Conservation (phyloP, 2,888 invertebrate species). For the Ophion ellenae region DNA sequence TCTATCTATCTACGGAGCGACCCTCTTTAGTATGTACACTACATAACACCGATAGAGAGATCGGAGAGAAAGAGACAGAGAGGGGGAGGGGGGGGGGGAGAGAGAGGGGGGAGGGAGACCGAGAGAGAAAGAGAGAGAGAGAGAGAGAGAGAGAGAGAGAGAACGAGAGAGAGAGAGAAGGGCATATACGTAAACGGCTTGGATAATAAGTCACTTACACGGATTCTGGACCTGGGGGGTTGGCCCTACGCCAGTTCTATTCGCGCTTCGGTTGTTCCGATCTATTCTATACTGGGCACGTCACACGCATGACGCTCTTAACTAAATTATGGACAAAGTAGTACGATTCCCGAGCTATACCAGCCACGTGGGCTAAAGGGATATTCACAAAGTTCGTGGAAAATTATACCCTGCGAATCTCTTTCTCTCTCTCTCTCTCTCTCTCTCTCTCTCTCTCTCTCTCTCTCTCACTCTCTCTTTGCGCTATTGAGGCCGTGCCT, state of each 20-base stretch:
- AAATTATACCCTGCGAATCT: slow-evolving; percentile 40
- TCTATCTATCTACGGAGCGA: slow-evolving; percentile 52
- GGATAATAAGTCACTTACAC: slow-evolving; percentile 84
- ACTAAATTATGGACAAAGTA: slow-evolving; percentile 84
- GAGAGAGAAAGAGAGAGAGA: slow-evolving; percentile 22
- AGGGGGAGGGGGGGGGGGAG: too few relatives aligned
- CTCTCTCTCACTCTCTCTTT: background rate
- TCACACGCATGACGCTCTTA: slow-evolving; percentile 84
- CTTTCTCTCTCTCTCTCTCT: slow-evolving; percentile 8
- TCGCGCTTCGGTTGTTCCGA: slow-evolving; percentile 83
- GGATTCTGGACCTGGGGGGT: slow-evolving; percentile 80
- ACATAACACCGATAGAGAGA: slow-evolving; percentile 61
- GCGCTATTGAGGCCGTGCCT: slow-evolving; percentile 6
- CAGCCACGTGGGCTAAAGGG: slow-evolving; percentile 73
- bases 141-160: slow-evolving; percentile 13
- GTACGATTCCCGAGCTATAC: slow-evolving; percentile 77
- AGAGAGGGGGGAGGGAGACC: too few relatives aligned
- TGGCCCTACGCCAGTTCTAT: slow-evolving; percentile 83
- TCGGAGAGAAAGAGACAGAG: slow-evolving; percentile 43
- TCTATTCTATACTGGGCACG: slow-evolving; percentile 82
- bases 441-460: slow-evolving; percentile 11
- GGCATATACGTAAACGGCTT: slow-evolving; percentile 79
- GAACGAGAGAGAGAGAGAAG: slow-evolving; percentile 31
- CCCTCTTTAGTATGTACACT: slow-evolving; percentile 67
- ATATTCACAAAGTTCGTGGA: slow-evolving; percentile 77